A percentile compares a stretch with the other conserved stretches of the same genome.
Conservation (phyloP, 1,140 invertebrate species). For the Drosophila insularis region DNA sequence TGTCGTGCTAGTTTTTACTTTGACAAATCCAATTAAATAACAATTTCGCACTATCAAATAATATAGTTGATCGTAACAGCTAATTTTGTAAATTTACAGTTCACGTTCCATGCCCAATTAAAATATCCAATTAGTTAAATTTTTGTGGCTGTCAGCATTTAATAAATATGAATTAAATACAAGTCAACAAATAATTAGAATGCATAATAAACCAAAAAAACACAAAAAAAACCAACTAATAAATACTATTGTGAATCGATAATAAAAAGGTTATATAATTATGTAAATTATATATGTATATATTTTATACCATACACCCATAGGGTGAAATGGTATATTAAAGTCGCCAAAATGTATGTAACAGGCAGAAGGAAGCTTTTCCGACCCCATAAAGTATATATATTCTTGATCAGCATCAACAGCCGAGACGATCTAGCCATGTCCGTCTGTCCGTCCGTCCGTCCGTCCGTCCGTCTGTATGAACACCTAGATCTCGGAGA, state of each 20-base stretch:
- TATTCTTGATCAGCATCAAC: too few species aligned
- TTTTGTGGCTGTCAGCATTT: conserved; percentile 68
- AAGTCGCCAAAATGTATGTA: too few species aligned
- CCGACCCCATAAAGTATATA: too few species aligned
- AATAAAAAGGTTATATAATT: not conserved
- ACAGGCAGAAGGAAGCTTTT: too few species aligned
- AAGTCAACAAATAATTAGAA: conserved; percentile 39
- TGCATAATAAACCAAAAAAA: not conserved
- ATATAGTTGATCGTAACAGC: conserved; percentile 29
- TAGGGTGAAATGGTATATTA: too few species aligned
- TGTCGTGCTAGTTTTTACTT: conserved; percentile 11
- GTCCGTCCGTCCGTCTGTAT: too few species aligned
- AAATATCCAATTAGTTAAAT: conserved; percentile 62
- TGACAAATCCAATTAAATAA: conserved; percentile 38
- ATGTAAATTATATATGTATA: not conserved
- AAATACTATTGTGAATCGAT: not conserved
- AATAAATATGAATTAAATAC: conserved; percentile 47
- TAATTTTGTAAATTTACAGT: conserved; percentile 56
- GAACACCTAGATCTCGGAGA: too few species aligned
- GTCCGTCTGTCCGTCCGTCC: too few species aligned
- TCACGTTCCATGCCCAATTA: conserved; percentile 57
- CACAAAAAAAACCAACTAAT: not conserved
- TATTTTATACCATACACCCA: too few species aligned
- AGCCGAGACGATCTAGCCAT: too few species aligned
- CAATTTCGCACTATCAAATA: conserved; percentile 30